phyloP scores from a whole-genome alignment of 2,888 invertebrate genomes.

The Drosophila vallismaia region DNA sequence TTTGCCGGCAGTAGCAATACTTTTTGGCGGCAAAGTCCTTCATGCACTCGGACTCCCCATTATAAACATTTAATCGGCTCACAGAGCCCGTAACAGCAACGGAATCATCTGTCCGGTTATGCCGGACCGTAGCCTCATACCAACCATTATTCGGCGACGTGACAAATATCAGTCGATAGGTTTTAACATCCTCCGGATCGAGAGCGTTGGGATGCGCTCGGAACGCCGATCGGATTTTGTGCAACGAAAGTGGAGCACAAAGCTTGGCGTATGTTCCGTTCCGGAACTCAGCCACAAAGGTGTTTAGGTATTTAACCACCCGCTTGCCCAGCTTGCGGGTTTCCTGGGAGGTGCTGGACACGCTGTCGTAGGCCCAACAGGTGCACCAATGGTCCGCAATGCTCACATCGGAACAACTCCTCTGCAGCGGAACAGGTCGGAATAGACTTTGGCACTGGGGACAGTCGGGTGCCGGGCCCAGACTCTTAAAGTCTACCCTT shows the following conservation, averaged over 20 bases:
- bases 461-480: constrained; percentile 84
- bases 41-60: constrained; percentile 85
- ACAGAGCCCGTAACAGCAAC: constrained; percentile 86
- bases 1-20: constrained; percentile 85
- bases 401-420: constrained; percentile 88
- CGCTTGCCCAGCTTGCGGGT: constrained; percentile 85
- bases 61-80: constrained; percentile 86
- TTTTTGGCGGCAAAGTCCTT: constrained; percentile 85
- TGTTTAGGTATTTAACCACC: constrained; percentile 80
- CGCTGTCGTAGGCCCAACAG: constrained; percentile 86
- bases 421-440: constrained; percentile 85
- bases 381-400: constrained; percentile 91
- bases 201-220: constrained; percentile 69
- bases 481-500: constrained; percentile 70
- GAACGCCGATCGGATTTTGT: constrained; percentile 85
- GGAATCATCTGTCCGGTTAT: constrained; percentile 76
- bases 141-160: constrained; percentile 88
- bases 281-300: constrained; percentile 71
- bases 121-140: constrained; percentile 89
- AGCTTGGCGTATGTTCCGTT: constrained; percentile 80
- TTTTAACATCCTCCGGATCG: constrained; percentile 63
- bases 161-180: constrained; percentile 88
- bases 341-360: constrained; percentile 84
- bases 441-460: constrained; percentile 88
- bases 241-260: constrained; percentile 86